phyloP scores from a whole-genome alignment of 1,140 invertebrate genomes.

The Drosophila dunni region DNA sequence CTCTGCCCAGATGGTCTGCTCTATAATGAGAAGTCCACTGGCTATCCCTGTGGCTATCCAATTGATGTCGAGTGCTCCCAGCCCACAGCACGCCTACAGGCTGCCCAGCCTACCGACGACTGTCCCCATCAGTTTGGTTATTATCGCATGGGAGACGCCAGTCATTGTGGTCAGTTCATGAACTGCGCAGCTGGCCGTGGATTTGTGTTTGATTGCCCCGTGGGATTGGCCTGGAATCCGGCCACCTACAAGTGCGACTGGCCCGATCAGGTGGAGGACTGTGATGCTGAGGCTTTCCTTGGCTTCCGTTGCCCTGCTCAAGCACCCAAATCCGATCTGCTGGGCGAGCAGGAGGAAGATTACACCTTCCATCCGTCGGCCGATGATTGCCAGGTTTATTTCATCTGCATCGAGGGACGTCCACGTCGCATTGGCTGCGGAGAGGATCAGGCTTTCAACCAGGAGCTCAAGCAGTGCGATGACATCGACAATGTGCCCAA shows the following conservation, averaged over 20 bases:
- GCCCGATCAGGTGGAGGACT: constrained; percentile 92
- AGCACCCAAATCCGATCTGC: constrained; percentile 82
- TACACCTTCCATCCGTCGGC: constrained; percentile 86
- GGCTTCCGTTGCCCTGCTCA: constrained; percentile 89
- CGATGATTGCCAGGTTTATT: constrained; percentile 91
- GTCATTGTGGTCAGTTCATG: constrained; percentile 93
- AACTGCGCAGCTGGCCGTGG: constrained; percentile 91
- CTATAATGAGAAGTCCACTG: constrained; percentile 90
- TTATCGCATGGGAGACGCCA: constrained; percentile 89
- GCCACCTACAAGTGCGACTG: constrained; percentile 92
- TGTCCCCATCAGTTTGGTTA: constrained; percentile 95
- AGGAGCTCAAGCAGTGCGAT: constrained; percentile 90
- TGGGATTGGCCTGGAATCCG: constrained; percentile 93
- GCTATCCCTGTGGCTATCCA: constrained; percentile 93
- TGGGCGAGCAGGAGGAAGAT: constrained; percentile 84
- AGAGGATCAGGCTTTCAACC: constrained; percentile 92
- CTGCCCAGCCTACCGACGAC: constrained; percentile 87
- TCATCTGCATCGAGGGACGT: constrained; percentile 90
- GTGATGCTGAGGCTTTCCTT: constrained; percentile 90
- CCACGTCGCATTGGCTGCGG: constrained; percentile 90
- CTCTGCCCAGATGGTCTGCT: constrained; percentile 93
- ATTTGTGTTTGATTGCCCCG: constrained; percentile 87
- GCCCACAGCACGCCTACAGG: constrained; percentile 87
- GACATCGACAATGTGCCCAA: constrained; percentile 91
- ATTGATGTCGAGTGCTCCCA: constrained; percentile 91